These are phyloP conservation scores for Cricetomys ansorgei DNA, from an alignment of 2,113 vertebrate species.

Conservation along the genomic window DNA sequence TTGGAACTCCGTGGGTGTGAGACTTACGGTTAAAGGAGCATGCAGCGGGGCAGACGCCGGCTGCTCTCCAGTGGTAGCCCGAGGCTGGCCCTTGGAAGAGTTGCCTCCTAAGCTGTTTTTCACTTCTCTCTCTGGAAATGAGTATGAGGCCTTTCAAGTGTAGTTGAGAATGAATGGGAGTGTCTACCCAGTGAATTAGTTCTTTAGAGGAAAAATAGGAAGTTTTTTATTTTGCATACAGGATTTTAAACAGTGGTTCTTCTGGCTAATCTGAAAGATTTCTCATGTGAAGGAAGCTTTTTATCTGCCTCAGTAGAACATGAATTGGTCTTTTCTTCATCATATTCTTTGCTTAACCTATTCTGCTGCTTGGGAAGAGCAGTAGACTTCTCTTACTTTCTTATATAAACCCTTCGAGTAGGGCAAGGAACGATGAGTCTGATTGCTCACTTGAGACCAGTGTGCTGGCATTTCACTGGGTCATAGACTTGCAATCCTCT, in stretches of 20 bases:
- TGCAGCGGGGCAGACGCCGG: too few relatives aligned
- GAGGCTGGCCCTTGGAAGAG: background rate
- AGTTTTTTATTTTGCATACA: background rate
- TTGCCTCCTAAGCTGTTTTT: background rate
- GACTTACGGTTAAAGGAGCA: background rate
- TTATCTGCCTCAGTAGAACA: background rate
- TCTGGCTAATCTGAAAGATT: background rate
- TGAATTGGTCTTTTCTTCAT: background rate
- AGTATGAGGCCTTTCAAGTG: background rate
- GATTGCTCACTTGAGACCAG: background rate
- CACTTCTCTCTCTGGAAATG: background rate
- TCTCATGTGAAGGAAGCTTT: background rate
- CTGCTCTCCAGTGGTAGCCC: background rate
- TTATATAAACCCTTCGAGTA: background rate
- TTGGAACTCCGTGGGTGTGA: background rate
- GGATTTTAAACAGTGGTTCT: background rate
- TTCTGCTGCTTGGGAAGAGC: background rate
- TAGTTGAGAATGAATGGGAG: background rate
- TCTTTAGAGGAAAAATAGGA: constrained; percentile 4
- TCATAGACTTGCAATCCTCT: background rate
- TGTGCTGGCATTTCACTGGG: background rate
- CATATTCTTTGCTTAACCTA: background rate
- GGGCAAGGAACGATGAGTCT: background rate
- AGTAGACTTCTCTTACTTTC: background rate
- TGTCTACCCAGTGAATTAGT: background rate